Percentiles rank a stretch among this genome's conserved stretches.
phyloP scores from a whole-genome alignment of 2,113 vertebrate species.

The Brienomyrus brachyistius region DNA sequence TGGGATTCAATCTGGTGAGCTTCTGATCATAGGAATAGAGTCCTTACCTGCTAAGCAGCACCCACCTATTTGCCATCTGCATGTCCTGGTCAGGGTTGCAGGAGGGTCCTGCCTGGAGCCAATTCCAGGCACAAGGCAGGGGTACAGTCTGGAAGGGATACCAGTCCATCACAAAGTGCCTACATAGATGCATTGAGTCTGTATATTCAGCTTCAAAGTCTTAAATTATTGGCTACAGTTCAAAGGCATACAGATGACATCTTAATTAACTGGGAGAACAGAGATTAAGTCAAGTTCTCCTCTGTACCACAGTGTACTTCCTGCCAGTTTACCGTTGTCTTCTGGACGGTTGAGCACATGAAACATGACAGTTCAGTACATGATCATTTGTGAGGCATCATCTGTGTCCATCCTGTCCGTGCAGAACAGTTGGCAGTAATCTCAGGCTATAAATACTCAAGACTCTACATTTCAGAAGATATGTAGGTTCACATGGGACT shows the following conservation, averaged over 20 bases:
- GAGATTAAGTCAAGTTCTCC: background rate
- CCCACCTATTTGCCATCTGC: background rate
- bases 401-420: background rate
- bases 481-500: background rate
- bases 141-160: background rate
- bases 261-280: background rate
- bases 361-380: background rate
- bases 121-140: background rate
- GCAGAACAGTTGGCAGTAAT: background rate
- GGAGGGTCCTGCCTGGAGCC: background rate
- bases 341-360: background rate
- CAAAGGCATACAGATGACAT: background rate
- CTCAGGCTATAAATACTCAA: background rate
- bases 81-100: background rate
- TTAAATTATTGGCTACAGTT: background rate
- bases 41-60: background rate
- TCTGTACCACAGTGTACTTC: background rate
- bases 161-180: background rate
- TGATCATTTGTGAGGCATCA: background rate
- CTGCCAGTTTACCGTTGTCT: background rate
- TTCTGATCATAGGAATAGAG: background rate
- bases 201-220: background rate
- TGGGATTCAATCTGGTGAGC: background rate
- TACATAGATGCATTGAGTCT: background rate
- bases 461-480: background rate